Base-by-base conservation (phyloP, 2,113 vertebrate genomes). In the Gymnocephalus cernua region DNA sequence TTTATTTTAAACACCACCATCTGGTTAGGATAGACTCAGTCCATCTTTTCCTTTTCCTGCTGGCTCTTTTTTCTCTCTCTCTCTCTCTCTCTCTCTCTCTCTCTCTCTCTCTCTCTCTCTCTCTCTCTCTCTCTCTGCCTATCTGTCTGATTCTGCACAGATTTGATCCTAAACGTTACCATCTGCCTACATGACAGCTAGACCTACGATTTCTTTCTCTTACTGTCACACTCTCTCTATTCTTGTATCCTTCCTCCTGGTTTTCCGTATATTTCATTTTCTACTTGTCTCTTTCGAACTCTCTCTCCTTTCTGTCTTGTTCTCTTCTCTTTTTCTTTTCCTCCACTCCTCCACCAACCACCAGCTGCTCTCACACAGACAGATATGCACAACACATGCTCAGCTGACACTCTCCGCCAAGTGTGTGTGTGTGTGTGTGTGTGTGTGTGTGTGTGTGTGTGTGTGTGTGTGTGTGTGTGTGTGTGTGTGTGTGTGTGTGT, bases 1-100 rank as follows among this genome's bases (percentile, higher is more conserved):
- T 94, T 93, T 90, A 93, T 90, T 93, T 92, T 92, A 91, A 94
- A 93, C 84, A 73, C 82, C 66, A 18, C 90, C 92, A 94, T 92
- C 91, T 94, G 92, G 82, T 86, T 57, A 29, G 74, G 82, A 90
- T 72, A 68, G 70, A 83, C 77, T 80, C 14, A 0, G 79, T 73
- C 82, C 89, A 88, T 90, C 89, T 77, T 76, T 66, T 32, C 47
- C 51, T 35, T 58, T 77, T 61, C 70, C 79, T 69, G 54, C 44
- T 74, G 58, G 44, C 59, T 74, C 48, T 70, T 21, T 23, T 21
- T 12, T 63, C 18, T 16, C 23, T 4, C 48, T 25, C n/a, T 27
- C 56, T 21, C 35, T n/a, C n/a, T n/a, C n/a, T 38, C 35, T 44
- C 72, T 51, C 14, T 11, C 56, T 58, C 56, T 11, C 38, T 41